Evolutionary conservation across 2,888 invertebrate genomes (phyloP), one percentile per base, ranked within the genome.

Genomic region (Polylopha cassiicola): DNA sequence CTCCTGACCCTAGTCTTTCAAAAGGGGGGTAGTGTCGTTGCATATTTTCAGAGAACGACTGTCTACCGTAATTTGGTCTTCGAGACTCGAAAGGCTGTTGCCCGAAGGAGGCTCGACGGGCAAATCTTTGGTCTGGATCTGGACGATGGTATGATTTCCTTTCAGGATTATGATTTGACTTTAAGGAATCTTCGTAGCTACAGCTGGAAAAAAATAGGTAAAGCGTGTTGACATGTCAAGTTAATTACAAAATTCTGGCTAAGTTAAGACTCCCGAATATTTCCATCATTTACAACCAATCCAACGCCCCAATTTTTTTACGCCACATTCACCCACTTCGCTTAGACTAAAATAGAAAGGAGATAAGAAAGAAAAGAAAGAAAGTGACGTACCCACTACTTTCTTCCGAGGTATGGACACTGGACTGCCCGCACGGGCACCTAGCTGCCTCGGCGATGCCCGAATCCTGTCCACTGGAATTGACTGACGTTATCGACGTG

Each of bases 401-500:
- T 53, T 90, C 91, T 51, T 89, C 91, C 2, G 90, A 90, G 7
- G 90, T 89, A 50, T 89, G 89, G 23, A 87, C 84, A 39, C 88
- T 88, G 56, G 90, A 90, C 53, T 89, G 89, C 11, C 90, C 90
- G 63, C 91, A 91, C 4, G 89, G 89, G 62, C 91, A 91, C 39
- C 88, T 63, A 42, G 55, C 63, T 0, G 65, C 80, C 47, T 85
- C 86, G 0, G 82, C 92, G 50, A 93, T 92, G 38, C 93, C 94
- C 29, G 93, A 93, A 78, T 94, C 93, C 65, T 92, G 92, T 8
- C 93, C 92, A 62, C 93, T 93, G 55, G 93, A 94, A 85, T 93
- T 92, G 56, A 93, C 87, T 50, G 93, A 93, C 57, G 92, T 91
- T 73, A 92, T 89, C 47, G 93, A 92, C 37, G 91, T 91, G 73